Percentiles rank a stretch among this genome's conserved stretches.
Evolutionary conservation across 2,888 invertebrate species (phyloP).

Genomic region (Cheilosia pagana): DNA sequence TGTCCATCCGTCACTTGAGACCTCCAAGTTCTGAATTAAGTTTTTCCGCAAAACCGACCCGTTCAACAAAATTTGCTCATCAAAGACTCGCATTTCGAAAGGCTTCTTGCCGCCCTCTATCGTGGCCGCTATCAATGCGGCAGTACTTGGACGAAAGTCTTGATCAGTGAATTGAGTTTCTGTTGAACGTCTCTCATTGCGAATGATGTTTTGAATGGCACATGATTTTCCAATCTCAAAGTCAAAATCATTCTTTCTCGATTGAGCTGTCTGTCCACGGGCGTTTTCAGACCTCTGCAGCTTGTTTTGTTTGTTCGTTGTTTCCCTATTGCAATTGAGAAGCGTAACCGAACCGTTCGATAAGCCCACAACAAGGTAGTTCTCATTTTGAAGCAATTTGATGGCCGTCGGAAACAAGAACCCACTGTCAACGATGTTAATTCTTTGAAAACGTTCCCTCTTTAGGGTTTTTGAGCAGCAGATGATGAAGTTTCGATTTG

Average conservation of each 20-base stretch:
- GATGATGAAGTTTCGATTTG: conserved; percentile 82
- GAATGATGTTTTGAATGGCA: conserved; percentile 83
- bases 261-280: neutral
- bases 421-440: conserved; percentile 80
- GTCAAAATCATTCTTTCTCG: conserved; percentile 47
- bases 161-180: conserved; percentile 57
- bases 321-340: conserved; percentile 79
- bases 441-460: conserved; percentile 79
- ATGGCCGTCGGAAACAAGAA: conserved; percentile 81
- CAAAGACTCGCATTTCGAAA: conserved; percentile 80
- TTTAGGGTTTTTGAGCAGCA: conserved; percentile 81
- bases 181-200: conserved; percentile 79
- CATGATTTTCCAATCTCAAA: conserved; percentile 81
- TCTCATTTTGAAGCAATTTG: conserved; percentile 80
- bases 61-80: conserved; percentile 80
- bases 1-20: conserved; percentile 81
- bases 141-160: conserved; percentile 78
- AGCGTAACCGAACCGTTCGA: conserved; percentile 82
- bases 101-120: conserved; percentile 77
- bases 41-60: conserved; percentile 80
- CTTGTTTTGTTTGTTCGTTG: conserved; percentile 7
- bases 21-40: conserved; percentile 80
- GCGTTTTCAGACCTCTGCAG: neutral
- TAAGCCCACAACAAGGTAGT: conserved; percentile 81
- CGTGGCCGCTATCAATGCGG: conserved; percentile 77